phyloP scores from a whole-genome alignment of 2,797 vertebrate species.

The Sarcoramphus papa region DNA sequence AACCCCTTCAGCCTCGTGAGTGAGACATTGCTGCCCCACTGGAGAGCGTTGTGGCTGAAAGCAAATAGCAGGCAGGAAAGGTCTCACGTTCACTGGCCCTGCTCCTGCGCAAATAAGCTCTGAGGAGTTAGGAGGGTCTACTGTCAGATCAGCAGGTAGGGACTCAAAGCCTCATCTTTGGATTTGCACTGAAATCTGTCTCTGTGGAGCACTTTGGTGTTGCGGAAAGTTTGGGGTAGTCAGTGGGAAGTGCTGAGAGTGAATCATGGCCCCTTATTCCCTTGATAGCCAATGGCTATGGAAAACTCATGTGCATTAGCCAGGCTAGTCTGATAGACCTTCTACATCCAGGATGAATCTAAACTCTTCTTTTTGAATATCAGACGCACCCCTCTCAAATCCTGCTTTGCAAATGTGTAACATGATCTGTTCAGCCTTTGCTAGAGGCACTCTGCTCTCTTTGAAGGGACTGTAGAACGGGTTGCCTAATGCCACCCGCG shows the following conservation, averaged over 20 bases:
- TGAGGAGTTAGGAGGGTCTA: background rate
- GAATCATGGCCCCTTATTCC: background rate
- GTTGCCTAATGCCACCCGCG: background rate
- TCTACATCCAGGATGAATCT: background rate
- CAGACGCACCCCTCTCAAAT: background rate
- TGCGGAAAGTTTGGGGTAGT: background rate
- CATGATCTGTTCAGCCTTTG: background rate
- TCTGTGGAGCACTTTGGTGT: background rate
- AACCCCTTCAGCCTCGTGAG: background rate
- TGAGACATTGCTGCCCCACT: background rate
- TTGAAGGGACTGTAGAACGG: accelerated
- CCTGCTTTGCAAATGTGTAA: background rate
- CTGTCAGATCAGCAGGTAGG: background rate
- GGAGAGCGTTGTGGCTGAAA: background rate
- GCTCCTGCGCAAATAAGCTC: background rate
- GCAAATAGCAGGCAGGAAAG: background rate
- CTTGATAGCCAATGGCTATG: background rate
- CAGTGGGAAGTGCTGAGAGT: background rate
- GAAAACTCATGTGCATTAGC: background rate
- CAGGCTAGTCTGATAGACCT: background rate
- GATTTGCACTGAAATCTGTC: background rate
- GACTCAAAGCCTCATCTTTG: background rate
- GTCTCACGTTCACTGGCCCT: accelerated
- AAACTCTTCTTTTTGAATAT: background rate
- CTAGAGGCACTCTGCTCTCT: background rate